Evolutionary conservation across 2,113 vertebrate species (phyloP).

Genomic region (Alouatta palliata): DNA sequence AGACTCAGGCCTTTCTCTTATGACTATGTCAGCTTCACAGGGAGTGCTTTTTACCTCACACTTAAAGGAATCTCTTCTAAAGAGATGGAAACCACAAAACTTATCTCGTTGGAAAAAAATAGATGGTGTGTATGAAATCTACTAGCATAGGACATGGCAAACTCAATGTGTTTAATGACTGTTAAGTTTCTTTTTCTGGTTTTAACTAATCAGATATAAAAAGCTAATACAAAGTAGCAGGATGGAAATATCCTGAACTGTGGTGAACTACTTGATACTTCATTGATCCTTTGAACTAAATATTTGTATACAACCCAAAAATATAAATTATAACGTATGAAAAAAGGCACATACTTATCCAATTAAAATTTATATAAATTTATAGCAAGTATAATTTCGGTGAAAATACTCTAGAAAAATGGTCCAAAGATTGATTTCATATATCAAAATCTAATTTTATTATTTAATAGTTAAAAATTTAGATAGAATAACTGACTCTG

Average conservation of each 20-base stretch:
- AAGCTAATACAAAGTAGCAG: neutral
- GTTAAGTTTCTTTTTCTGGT: neutral
- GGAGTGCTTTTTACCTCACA: neutral
- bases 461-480: neutral
- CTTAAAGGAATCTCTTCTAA: neutral
- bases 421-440: neutral
- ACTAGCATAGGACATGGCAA: neutral
- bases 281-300: neutral
- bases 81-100: neutral
- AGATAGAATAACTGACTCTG: neutral
- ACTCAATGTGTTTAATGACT: neutral
- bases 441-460: neutral
- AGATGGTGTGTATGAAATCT: neutral
- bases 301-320: neutral
- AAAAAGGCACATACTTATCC: neutral
- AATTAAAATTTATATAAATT: neutral
- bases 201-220: neutral
- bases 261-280: neutral
- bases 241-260: neutral
- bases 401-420: neutral
- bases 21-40: neutral
- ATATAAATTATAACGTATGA: neutral
- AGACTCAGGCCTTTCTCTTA: neutral
- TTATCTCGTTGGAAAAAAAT: neutral
- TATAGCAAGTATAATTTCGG: neutral